phyloP scores from a whole-genome alignment of 2,888 invertebrate species.

The Sarcophaga caerulescens region DNA sequence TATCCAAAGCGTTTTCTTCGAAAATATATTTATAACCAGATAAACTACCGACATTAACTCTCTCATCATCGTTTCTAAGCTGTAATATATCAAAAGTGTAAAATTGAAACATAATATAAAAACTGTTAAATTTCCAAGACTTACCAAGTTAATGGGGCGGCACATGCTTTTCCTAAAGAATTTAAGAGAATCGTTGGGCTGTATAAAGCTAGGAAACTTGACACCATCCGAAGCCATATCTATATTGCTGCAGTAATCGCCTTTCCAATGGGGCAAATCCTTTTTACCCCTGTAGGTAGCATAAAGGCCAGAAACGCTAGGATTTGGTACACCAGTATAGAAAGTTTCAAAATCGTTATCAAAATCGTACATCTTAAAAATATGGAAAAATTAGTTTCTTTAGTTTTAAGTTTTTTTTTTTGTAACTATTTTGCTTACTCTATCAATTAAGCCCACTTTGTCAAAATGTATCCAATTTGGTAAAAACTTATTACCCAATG shows the following conservation, averaged over 20 bases:
- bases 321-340: slow-evolving; percentile 86
- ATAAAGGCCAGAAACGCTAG: slow-evolving; percentile 86
- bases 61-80: slow-evolving; percentile 81
- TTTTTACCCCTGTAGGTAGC: slow-evolving; percentile 89
- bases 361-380: slow-evolving; percentile 90
- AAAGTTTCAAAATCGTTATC: slow-evolving; percentile 90
- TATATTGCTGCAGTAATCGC: slow-evolving; percentile 89
- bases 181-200: slow-evolving; percentile 86
- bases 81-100: slow-evolving; percentile 30
- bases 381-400: neutral
- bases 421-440: slow-evolving; percentile 83
- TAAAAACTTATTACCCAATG: slow-evolving; percentile 90
- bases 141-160: slow-evolving; percentile 89
- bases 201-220: slow-evolving; percentile 89
- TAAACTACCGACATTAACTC: slow-evolving; percentile 84
- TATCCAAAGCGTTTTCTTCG: slow-evolving; percentile 89
- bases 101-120: neutral
- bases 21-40: slow-evolving; percentile 89
- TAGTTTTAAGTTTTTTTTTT: neutral
- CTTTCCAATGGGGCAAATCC: slow-evolving; percentile 89
- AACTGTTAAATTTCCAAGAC: slow-evolving; percentile 71
- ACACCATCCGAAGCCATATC: slow-evolving; percentile 91
- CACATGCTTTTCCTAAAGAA: slow-evolving; percentile 94
- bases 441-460: slow-evolving; percentile 92
- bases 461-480: slow-evolving; percentile 93